Evolutionary conservation across 2,113 vertebrate species (phyloP), one percentile per base, ranked within the genome.

Genomic region (Neoarius graeffei): DNA sequence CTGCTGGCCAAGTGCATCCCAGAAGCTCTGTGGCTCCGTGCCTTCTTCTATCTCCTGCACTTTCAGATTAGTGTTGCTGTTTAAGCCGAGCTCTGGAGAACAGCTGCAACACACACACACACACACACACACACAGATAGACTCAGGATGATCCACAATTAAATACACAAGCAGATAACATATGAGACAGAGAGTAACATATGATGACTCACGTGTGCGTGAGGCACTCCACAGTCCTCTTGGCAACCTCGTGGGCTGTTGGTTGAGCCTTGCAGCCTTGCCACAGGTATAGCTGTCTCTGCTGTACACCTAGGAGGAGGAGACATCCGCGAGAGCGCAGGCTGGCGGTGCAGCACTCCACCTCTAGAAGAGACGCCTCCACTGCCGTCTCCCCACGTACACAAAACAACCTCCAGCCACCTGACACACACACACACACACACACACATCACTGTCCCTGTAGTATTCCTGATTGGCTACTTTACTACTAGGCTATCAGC

Each of bases 21-120:
- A 86, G 84, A 96, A 95, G 73, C 93, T 94, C 1, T 81, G 71
- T 0, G 94, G 92, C 87, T 96, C 96, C 0, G 92, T 88, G 56
- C 96, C 95, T 90, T 96, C 96, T 86, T 95, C 95, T 80, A 95
- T 92, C 91, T 95, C 95, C 87, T 93, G 92, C 0, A 95, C 91
- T 14, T 89, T 92, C 81, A 96, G 73, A 8, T 50, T 92, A 87
- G 91, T 94, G 91, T 48, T 89, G 76, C 89, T 91, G 87, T 92
- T 93, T 83, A 95, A 91, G 8, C 94, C 95, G 8, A 95, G 87
- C 90, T 96, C 96, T 1, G 91, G 73, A 0, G 94, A 92, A 92
- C 91, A 92, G 88, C 95, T 96, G 89, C 4, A 64, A 76, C 42
- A 66, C 8, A 90, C 52, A 89, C 52, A 81, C 20, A 85, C 1